phyloP scores from a whole-genome alignment of 2,888 invertebrate genomes.

The Hirtodrosophila confusa region DNA sequence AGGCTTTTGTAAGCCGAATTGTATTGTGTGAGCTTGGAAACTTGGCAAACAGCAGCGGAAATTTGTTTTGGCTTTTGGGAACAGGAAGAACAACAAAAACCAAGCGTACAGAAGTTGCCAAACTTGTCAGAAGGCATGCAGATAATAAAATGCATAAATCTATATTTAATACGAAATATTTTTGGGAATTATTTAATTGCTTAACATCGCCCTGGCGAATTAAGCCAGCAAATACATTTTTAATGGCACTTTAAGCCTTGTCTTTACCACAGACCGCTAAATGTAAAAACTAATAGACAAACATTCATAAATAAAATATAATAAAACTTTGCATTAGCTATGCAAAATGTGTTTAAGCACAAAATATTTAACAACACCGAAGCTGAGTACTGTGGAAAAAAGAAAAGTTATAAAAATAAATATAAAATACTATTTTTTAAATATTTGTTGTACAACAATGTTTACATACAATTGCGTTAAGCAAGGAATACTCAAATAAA shows the following conservation, averaged over 20 bases:
- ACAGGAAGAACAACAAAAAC: conserved; percentile 51
- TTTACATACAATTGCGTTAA: no score
- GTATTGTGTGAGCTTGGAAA: conserved; percentile 35
- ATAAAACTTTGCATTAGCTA: neutral
- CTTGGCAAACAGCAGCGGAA: conserved; percentile 66
- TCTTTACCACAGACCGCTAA: neutral
- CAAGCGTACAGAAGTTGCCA: conserved; percentile 34
- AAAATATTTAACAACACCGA: neutral
- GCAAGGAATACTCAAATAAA: no score
- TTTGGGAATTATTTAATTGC: conserved; percentile 20
- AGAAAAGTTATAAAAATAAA: no score
- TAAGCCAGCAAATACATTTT: conserved; percentile 1
- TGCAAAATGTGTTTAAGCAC: conserved; percentile 6
- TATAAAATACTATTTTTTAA: no score
- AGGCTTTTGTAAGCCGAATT: conserved; percentile 29
- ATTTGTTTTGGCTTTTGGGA: conserved; percentile 63
- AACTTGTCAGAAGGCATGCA: conserved; percentile 19
- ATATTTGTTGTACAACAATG: no score
- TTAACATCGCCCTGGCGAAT: neutral
- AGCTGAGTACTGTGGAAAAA: neutral
- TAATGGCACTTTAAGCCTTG: conserved; percentile 2
- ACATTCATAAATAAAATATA: conserved; percentile 7
- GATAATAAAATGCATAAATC: conserved; percentile 37
- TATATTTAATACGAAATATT: conserved; percentile 8
- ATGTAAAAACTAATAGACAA: conserved; percentile 7